Base-by-base conservation (phyloP, 2,888 invertebrate species). In the Trichopoda pennipes region DNA sequence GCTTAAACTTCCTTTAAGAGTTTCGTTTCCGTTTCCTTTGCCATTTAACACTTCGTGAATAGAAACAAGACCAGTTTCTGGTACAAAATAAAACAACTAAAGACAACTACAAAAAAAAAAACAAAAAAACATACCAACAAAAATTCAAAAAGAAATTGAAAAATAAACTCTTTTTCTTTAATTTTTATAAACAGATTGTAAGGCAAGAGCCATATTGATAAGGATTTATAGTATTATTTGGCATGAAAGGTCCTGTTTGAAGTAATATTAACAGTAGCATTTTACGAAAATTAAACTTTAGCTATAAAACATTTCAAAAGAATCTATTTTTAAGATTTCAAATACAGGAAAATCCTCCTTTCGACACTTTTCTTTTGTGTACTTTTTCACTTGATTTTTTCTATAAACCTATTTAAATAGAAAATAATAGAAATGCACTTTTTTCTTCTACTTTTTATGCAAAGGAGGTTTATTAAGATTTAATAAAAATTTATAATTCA, bases 271-370 rank as follows among this genome's bases (percentile, higher is more conserved):
- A 53, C 61, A 69, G 35, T 69, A 23, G 14, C 53, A 61, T 73
- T 74, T 70, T 64, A 49, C 63, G 4, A 23, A 63, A 63, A 69
- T 69, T 77, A 70, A 55, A 63, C 16, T 63, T 56, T 47, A 42
- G 35, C 53, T 68, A 12, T 49, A 77, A 49, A 58, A 74, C 47
- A 74, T 80, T 76, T 79, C 44, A 85, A 85, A 84, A 85, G 79
- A 84, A 83, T 85, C 68, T 72, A 84, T 74, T 82, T 83, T 75
- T 79, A 80, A 73, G 85, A 80, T 81, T 79, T 83, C 81, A 83
- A 85, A 83, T 85, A 80, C 84, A 78, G 83, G 81, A 84, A 85
- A 85, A 84, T 85, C 84, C 84, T 83, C 82, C 80, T 85, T 85
- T 85, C 84, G 81, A 85, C 85, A 85, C 85, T 84, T 85, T 61